Conservation (phyloP, 2,113 vertebrate species). For the Catagonus wagneri region DNA sequence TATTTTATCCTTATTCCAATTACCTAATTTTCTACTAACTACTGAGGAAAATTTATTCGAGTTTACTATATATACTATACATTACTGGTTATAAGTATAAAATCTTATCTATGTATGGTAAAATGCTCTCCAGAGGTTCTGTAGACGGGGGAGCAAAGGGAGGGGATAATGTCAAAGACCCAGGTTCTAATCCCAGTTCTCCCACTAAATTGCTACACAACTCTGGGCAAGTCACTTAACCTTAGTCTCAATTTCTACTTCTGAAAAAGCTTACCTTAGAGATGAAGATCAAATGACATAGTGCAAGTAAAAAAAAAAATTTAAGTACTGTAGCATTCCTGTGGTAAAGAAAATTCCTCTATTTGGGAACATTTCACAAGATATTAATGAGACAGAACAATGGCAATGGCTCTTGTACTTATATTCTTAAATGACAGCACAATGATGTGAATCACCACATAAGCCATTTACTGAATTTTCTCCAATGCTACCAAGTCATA, state of each 20-base stretch:
- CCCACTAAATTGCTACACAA: background rate
- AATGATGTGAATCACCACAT: background rate
- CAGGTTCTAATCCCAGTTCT: background rate
- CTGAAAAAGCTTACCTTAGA: background rate
- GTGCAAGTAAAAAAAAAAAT: background rate
- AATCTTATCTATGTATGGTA: background rate
- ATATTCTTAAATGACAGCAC: background rate
- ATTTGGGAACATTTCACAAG: background rate
- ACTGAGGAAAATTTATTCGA: background rate
- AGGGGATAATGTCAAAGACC: background rate
- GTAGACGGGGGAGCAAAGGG: background rate
- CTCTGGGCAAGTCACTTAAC: background rate
- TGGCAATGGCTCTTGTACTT: background rate
- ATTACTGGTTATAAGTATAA: background rate
- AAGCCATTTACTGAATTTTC: background rate
- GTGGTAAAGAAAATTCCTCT: background rate
- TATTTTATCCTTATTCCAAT: background rate
- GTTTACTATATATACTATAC: background rate
- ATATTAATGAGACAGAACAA: background rate
- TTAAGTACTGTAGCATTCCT: background rate
- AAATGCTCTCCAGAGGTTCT: background rate
- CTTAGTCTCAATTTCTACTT: background rate
- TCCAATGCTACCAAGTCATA: background rate
- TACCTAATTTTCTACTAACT: slow-evolving; percentile 22
- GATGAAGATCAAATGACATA: slow-evolving; percentile 41